Conservation (phyloP, 2,113 vertebrate species). For the Orycteropus afer region DNA sequence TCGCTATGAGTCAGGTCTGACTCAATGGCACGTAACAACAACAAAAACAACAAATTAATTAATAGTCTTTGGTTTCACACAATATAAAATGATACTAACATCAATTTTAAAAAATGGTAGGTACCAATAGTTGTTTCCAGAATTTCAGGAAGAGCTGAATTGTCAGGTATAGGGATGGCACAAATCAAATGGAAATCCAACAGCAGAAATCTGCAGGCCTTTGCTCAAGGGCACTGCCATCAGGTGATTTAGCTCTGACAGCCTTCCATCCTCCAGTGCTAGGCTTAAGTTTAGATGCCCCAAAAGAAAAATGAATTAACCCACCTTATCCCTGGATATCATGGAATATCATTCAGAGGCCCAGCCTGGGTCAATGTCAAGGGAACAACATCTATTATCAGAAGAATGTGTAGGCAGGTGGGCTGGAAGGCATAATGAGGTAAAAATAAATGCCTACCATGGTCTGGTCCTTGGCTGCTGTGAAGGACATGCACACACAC, state of each 20-base stretch:
- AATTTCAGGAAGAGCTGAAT: neutral
- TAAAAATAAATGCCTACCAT: neutral
- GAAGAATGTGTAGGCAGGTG: neutral
- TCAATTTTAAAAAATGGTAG: neutral
- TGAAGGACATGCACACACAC: neutral
- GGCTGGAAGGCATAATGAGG: neutral
- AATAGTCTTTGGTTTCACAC: conserved; percentile 21
- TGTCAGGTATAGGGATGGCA: neutral
- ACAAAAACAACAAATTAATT: too few species aligned
- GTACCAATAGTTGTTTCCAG: neutral
- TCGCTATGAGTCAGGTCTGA: too few species aligned
- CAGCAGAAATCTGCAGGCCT: neutral
- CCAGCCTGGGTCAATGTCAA: neutral
- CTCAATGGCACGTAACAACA: too few species aligned
- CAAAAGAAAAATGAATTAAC: neutral
- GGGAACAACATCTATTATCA: neutral
- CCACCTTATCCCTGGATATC: neutral
- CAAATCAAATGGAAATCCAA: conserved; percentile 33
- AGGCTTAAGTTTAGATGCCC: neutral
- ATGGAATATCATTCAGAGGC: neutral
- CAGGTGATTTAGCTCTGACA: neutral
- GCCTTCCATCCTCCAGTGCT: neutral
- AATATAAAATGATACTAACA: neutral
- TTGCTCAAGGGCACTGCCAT: neutral
- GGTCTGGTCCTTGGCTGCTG: neutral